Percentiles rank a stretch among this genome's conserved stretches.
Conservation (phyloP, 2,888 invertebrate species). For the Pseudoips prasinana region DNA sequence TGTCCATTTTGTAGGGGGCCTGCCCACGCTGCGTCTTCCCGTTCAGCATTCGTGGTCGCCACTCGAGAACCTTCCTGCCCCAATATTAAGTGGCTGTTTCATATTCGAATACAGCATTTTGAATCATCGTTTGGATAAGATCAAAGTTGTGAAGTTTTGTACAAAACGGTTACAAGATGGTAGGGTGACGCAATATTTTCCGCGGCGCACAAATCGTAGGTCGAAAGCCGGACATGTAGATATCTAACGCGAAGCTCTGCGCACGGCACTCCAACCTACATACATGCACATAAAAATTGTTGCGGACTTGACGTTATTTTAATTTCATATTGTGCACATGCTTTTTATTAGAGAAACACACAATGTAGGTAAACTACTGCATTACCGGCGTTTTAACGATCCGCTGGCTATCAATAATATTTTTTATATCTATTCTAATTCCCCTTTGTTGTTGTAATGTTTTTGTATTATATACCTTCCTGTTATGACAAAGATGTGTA, state of each 20-base stretch:
- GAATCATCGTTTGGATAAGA: constrained; percentile 29
- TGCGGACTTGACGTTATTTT: constrained; percentile 56
- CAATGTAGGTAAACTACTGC: constrained; percentile 19
- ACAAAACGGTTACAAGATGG: constrained; percentile 42
- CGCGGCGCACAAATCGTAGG: constrained; percentile 57
- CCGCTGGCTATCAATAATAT: constrained; percentile 18
- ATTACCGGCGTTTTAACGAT: constrained; percentile 22
- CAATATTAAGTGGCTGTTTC: constrained; percentile 2
- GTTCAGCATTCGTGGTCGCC: too few relatives aligned
- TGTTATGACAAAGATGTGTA: too few relatives aligned
- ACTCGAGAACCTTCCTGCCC: too few relatives aligned
- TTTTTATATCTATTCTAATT: constrained; percentile 14
- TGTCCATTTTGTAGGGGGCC: too few relatives aligned
- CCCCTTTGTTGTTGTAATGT: too few relatives aligned
- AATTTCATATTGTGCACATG: constrained; percentile 45
- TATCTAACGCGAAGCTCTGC: constrained; percentile 60
- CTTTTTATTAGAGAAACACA: constrained; percentile 31
- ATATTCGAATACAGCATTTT: constrained; percentile 18
- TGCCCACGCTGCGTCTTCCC: too few relatives aligned
- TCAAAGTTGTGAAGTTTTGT: constrained; percentile 34
- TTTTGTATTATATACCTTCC: too few relatives aligned
- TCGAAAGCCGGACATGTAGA: constrained; percentile 67
- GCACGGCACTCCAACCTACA: constrained; percentile 77
- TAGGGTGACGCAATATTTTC: constrained; percentile 69
- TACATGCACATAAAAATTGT: constrained; percentile 67